A percentile compares a stretch with the other conserved stretches of the same genome.
phyloP scores from a whole-genome alignment of 1,140 invertebrate species.

The Bradysia coprophila region DNA sequence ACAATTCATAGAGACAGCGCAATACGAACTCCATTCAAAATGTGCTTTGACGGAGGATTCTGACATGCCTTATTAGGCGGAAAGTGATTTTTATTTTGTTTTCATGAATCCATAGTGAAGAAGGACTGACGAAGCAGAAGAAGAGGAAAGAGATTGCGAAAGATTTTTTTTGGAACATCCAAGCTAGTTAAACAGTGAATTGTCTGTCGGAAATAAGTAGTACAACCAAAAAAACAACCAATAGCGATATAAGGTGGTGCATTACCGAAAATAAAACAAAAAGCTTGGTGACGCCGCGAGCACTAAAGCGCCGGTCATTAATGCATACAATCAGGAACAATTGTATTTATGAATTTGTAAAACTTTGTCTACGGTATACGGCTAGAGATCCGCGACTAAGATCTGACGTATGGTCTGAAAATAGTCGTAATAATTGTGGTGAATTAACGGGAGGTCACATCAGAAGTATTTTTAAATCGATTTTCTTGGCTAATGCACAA shows the following conservation, averaged over 20 bases:
- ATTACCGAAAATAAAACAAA: neutral
- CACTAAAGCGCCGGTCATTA: neutral
- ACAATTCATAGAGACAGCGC: no score
- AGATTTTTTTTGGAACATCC: no score
- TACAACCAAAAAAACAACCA: no score
- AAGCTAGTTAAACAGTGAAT: no score
- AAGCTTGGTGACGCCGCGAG: neutral
- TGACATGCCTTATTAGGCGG: neutral
- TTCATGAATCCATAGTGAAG: no score
- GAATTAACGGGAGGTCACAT: neutral
- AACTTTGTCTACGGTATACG: neutral
- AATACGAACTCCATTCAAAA: no score
- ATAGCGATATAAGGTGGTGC: neutral
- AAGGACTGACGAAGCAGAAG: no score
- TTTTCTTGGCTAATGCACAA: neutral
- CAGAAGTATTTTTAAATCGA: neutral
- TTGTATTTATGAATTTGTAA: neutral
- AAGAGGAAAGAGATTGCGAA: no score
- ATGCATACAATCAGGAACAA: neutral
- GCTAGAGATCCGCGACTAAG: neutral
- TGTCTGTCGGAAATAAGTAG: no score
- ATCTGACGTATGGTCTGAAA: neutral
- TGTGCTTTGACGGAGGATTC: neutral
- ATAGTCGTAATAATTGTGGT: neutral
- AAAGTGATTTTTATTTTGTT: no score